Base-by-base conservation (phyloP, 2,888 invertebrate genomes). In the Agrotis clavis region DNA sequence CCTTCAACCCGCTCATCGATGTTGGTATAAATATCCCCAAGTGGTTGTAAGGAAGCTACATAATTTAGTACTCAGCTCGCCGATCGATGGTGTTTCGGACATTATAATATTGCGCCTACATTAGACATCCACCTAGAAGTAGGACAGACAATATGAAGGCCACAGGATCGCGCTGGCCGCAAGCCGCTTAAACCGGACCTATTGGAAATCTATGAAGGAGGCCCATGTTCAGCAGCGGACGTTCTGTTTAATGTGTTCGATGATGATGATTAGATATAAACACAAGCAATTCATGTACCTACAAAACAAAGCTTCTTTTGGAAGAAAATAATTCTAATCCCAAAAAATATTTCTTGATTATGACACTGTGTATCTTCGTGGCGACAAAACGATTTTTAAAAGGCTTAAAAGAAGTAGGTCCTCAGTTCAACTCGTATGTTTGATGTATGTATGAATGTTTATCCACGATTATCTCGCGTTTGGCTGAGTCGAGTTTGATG, bases 61-160 rank as follows among this genome's bases (percentile, higher is more conserved):
- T 94, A 92, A 94, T 94, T 93, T 90, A 94, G 90, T 89, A 77
- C 84, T 74, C 77, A 81, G 90, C 84, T 84, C 75, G 67, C 48
- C 92, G 93, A 94, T 94, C 94, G 93, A 94, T 93, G 83, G 71
- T 79, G 79, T 88, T 90, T 90, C 80, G 86, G 84, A 88, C 87
- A 87, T 75, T 64, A 71, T 67, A 73, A 56, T 59, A 68, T 59
- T 79, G 51, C 51, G 67, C 65, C 66, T 65, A 62, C 62, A 74
- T 74, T 77, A 73, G 35, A 48, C 67, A 57, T 41, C 41, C 41
- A 41, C 41, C 11, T 41, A 41, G 41, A 41, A 41, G 41, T 9
- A 41, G 41, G 41, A 41, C 41, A 41, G 41, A 41, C 41, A 1
- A 41, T 41, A 9, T 41, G 41, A 11, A 11, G 41, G 11, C 41